phyloP scores from a whole-genome alignment of 2,888 invertebrate species.

The Cephus nigrinus region DNA sequence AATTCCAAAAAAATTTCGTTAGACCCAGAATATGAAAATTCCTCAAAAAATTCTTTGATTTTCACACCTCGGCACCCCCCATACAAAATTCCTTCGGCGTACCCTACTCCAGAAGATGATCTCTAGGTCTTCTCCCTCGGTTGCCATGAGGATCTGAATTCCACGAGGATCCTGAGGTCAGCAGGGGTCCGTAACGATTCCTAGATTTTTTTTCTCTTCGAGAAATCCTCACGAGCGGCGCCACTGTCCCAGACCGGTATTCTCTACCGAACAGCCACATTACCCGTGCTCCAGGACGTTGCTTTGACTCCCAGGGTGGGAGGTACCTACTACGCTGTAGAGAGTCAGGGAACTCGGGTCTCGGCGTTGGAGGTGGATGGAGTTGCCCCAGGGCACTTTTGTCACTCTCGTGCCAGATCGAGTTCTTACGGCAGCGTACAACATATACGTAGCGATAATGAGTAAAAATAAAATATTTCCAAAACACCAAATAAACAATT shows the following conservation, averaged over 20 bases:
- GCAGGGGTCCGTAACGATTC: slow-evolving; percentile 7
- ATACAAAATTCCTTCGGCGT: neutral
- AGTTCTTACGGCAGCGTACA: slow-evolving; percentile 21
- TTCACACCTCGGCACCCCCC: neutral
- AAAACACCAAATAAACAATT: neutral
- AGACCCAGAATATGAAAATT: too few relatives aligned
- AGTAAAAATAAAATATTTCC: neutral
- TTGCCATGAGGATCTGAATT: neutral
- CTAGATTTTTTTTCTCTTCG: slow-evolving; percentile 18
- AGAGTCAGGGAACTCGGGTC: slow-evolving; percentile 21
- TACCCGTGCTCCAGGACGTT: slow-evolving; percentile 37
- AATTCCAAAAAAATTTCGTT: too few relatives aligned
- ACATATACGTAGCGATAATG: neutral
- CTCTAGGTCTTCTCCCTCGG: neutral
- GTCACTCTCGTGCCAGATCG: slow-evolving; percentile 45
- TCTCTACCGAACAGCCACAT: slow-evolving; percentile 48
- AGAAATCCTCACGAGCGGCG: slow-evolving; percentile 35
- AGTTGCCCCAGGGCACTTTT: slow-evolving; percentile 48
- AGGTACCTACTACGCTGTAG: slow-evolving; percentile 26
- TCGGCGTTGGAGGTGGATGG: neutral
- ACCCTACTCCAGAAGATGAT: neutral
- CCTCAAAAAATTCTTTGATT: neutral
- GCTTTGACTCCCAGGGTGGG: slow-evolving; percentile 30
- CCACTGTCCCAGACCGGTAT: slow-evolving; percentile 53
- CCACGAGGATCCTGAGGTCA: neutral